Base-by-base conservation (phyloP, 2,113 vertebrate genomes). In the Triplophysa tibetana region DNA sequence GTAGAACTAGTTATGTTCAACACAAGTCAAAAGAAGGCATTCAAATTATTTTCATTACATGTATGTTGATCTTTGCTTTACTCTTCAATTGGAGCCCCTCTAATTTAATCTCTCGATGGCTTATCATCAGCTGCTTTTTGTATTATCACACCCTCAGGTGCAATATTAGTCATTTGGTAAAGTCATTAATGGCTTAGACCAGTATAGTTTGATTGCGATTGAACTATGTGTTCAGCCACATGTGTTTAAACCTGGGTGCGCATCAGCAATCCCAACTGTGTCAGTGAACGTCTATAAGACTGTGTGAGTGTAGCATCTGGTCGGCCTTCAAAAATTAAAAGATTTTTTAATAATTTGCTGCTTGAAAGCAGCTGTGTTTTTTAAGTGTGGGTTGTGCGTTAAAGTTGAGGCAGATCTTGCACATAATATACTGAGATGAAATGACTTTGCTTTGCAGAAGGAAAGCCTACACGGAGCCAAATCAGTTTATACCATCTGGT, bases 21-120 rank as follows among this genome's bases (percentile, higher is more conserved):
- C 87, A 86, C 88, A 77, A 82, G 86, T 89, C 89, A 89, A 90
- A 88, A 89, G 83, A 48, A 74, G 75, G 84, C 81, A 88, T 38
- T 38, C 33, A 38, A 38, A 38, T 38, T 1, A 38, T 38, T 38
- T 38, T 38, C 33, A 38, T 38, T 38, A 38, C 33, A 38, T 38
- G 33, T 7, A 7, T 38, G 6, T 38, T 38, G 33, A 38, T 38
- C 33, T 38, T 38, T 38, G 33, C 33, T 1, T 38, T 38, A 7
- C 1, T 38, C 33, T 38, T 38, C 33, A 5, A 38, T 38, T 38
- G 0, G 33, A 38, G 33, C 33, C 73, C 75, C 75, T 75, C 48
- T 43, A 50, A 43, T 79, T 81, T 82, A 76, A 82, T 87, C 84
- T 75, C 61, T 79, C 82, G 70, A 48, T 81, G 56, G 73, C 54